Evolutionary conservation across 2,113 vertebrate genomes (phyloP).

Genomic region (Larimichthys crocea): DNA sequence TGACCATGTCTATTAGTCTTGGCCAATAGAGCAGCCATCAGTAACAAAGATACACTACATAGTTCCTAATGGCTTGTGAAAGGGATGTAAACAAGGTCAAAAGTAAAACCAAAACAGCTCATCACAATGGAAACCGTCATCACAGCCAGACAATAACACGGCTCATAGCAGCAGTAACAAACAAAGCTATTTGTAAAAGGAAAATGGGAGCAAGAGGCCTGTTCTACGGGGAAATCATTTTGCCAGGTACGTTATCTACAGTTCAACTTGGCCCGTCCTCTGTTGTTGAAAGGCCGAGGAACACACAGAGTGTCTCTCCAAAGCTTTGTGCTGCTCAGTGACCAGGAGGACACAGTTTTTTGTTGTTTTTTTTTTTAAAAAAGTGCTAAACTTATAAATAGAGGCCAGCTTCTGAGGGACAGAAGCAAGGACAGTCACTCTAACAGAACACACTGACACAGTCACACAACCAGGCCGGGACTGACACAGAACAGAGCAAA

Average conservation of each 20-base stretch:
- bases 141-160: conserved; percentile 18
- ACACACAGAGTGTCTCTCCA: conserved; percentile 29
- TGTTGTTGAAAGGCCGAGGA: conserved; percentile 25
- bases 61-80: conserved; percentile 54
- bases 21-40: conserved; percentile 67
- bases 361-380: conserved; percentile 12
- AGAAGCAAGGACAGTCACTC: conserved; percentile 51
- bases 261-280: conserved; percentile 54
- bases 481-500: not conserved
- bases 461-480: not conserved
- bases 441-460: conserved; percentile 27
- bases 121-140: conserved; percentile 17
- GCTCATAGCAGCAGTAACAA: conserved; percentile 26
- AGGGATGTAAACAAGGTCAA: conserved; percentile 72
- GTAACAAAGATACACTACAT: conserved; percentile 67
- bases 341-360: conserved; percentile 29
- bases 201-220: conserved; percentile 21
- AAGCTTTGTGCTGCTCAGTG: conserved; percentile 43
- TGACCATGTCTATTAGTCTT: conserved; percentile 65
- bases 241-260: conserved; percentile 46
- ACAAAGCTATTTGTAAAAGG: conserved; percentile 48
- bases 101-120: conserved; percentile 39
- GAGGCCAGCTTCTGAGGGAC: conserved; percentile 54
- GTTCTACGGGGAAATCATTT: conserved; percentile 55
- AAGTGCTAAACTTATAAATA: conserved; percentile 56